Percentiles rank a stretch among this genome's conserved stretches.
These are phyloP conservation scores for Ligdia adustata DNA, from an alignment of 2,888 invertebrate genomes.

Conservation along the genomic window DNA sequence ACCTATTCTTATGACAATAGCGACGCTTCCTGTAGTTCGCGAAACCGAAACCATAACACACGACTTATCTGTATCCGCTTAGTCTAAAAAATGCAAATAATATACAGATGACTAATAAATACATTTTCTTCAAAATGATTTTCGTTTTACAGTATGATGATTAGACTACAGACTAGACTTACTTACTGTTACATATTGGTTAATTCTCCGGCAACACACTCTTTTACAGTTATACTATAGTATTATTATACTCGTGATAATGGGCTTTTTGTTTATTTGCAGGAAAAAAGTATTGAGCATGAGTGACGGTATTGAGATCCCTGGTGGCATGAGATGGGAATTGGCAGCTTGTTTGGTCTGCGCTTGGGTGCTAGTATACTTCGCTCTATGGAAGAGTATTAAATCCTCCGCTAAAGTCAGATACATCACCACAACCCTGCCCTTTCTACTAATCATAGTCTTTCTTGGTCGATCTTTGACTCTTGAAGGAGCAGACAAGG, in stretches of 20 bases:
- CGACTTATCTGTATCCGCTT: slow-evolving; percentile 27
- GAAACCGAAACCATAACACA: slow-evolving; percentile 21
- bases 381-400: slow-evolving; percentile 98
- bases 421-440: slow-evolving; percentile 96
- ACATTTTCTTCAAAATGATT: not conserved
- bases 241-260: too few relatives aligned
- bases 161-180: not conserved
- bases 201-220: too few relatives aligned
- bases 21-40: slow-evolving; percentile 19
- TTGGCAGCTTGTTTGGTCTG: slow-evolving; percentile 94
- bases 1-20: slow-evolving; percentile 18
- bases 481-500: slow-evolving; percentile 93
- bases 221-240: too few relatives aligned
- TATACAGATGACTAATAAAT: not conserved
- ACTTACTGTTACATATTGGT: not conserved
- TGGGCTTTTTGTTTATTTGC: slow-evolving; percentile 54
- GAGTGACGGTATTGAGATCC: slow-evolving; percentile 92
- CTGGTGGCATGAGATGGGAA: slow-evolving; percentile 93
- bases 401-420: slow-evolving; percentile 96
- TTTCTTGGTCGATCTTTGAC: slow-evolving; percentile 95
- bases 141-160: not conserved
- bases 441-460: slow-evolving; percentile 93
- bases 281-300: slow-evolving; percentile 95
- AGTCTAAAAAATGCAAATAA: slow-evolving; percentile 16
- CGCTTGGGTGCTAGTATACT: slow-evolving; percentile 97